These are phyloP conservation scores for Drosophila punjabiensis DNA, from an alignment of 1,140 invertebrate species.

Conservation along the genomic window DNA sequence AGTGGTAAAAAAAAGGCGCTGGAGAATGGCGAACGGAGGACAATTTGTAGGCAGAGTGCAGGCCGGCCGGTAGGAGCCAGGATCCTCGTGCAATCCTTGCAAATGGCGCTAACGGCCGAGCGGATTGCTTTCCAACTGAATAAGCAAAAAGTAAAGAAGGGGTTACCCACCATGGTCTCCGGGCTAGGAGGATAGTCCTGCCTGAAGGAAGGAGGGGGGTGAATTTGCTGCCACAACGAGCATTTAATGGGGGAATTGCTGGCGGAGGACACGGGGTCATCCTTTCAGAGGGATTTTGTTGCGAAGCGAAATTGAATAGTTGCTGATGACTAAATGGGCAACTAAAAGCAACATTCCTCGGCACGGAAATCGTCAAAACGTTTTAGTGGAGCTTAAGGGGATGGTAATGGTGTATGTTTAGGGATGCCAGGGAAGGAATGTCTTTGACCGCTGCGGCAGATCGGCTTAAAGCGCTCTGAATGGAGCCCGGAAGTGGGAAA, in stretches of 20 bases:
- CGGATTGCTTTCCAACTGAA: constrained; percentile 69
- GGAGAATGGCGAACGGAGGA: constrained; percentile 38
- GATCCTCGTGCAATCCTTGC: constrained; percentile 44
- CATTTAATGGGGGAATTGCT: constrained; percentile 71
- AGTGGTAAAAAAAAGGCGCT: constrained; percentile 10
- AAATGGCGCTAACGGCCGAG: constrained; percentile 58
- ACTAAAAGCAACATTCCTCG: constrained; percentile 57
- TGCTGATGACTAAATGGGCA: constrained; percentile 61
- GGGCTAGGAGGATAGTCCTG: constrained; percentile 3
- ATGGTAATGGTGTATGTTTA: background rate
- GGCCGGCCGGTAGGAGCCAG: constrained; percentile 15
- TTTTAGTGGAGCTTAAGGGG: constrained; percentile 26
- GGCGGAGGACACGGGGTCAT: constrained; percentile 23
- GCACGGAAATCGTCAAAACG: constrained; percentile 52
- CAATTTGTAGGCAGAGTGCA: constrained; percentile 68
- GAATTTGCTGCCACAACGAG: constrained; percentile 65
- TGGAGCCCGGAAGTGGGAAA: constrained; percentile 67
- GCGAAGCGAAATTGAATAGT: constrained; percentile 59
- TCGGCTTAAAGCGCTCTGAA: constrained; percentile 63
- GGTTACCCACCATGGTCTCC: constrained; percentile 18
- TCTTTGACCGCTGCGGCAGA: constrained; percentile 51
- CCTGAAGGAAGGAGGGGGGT: background rate
- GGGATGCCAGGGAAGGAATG: constrained; percentile 22
- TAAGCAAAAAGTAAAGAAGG: constrained; percentile 70
- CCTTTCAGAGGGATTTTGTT: constrained; percentile 38